A percentile compares a stretch with the other conserved stretches of the same genome.
These are phyloP conservation scores for Sylvietta virens DNA, from an alignment of 2,113 vertebrate genomes.

Conservation along the genomic window DNA sequence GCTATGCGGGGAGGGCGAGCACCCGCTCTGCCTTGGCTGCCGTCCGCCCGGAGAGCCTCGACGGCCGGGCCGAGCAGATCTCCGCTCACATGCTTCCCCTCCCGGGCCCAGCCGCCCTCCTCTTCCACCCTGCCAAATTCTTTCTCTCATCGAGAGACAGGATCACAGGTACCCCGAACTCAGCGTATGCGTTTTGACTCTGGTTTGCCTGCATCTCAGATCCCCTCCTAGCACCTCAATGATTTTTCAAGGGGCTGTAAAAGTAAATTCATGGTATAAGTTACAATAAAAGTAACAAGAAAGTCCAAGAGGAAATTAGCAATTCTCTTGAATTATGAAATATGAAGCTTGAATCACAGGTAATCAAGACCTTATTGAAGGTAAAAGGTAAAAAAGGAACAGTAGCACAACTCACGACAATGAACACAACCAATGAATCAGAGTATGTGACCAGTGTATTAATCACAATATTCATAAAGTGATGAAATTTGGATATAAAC, in stretches of 20 bases:
- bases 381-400: neutral
- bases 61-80: too few relatives aligned
- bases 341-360: rapidly evolving
- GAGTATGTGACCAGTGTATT: neutral
- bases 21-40: neutral
- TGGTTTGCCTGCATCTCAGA: neutral
- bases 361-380: neutral
- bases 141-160: neutral
- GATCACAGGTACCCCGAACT: too few relatives aligned
- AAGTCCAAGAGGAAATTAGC: neutral
- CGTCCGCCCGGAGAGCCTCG: neutral
- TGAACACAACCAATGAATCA: neutral
- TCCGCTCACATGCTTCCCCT: rapidly evolving
- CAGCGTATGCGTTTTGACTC: rapidly evolving
- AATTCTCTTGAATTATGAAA: neutral
- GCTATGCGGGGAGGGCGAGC: rapidly evolving
- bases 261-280: neutral
- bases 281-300: neutral
- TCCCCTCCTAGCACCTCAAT: neutral
- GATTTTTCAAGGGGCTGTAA: neutral
- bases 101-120: rapidly evolving
- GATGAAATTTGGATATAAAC: neutral
- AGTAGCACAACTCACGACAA: neutral
- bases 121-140: neutral
- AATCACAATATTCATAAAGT: neutral